Evolutionary conservation across 2,113 vertebrate species (phyloP).

Genomic region (Anolis carolinensis): DNA sequence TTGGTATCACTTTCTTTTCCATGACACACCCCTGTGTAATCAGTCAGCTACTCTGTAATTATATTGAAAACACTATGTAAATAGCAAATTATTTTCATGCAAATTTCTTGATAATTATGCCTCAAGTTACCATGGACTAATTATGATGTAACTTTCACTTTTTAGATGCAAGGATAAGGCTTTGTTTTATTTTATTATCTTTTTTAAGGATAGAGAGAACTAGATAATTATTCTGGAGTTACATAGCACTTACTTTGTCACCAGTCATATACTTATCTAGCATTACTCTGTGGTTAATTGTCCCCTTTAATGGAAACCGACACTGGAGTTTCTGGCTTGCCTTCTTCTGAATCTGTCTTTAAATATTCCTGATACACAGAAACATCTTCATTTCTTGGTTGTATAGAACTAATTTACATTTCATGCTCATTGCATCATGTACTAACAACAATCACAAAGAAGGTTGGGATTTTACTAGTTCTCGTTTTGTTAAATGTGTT

Average conservation of each 20-base stretch:
- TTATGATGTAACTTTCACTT: slow-evolving; percentile 79
- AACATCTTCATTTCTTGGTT: slow-evolving; percentile 23
- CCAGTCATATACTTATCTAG: slow-evolving; percentile 64
- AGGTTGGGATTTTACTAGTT: neutral
- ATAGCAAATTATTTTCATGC: slow-evolving; percentile 86
- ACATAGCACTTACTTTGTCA: slow-evolving; percentile 67
- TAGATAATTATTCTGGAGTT: slow-evolving; percentile 74
- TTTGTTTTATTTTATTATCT: slow-evolving; percentile 63
- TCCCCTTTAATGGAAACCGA: slow-evolving; percentile 54
- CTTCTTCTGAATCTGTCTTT: slow-evolving; percentile 52
- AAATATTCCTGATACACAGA: slow-evolving; percentile 32
- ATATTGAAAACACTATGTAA: slow-evolving; percentile 82
- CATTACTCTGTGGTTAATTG: slow-evolving; percentile 67
- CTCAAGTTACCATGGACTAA: slow-evolving; percentile 80
- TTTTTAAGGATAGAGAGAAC: slow-evolving; percentile 67
- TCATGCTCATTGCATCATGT: neutral
- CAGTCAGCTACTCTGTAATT: slow-evolving; percentile 81
- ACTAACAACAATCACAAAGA: neutral
- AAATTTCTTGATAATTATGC: slow-evolving; percentile 86
- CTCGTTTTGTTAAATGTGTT: neutral
- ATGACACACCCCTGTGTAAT: slow-evolving; percentile 75
- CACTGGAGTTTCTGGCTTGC: slow-evolving; percentile 48
- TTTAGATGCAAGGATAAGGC: slow-evolving; percentile 73
- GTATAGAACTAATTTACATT: slow-evolving; percentile 18
- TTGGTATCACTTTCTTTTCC: slow-evolving; percentile 80